A percentile compares a stretch with the other conserved stretches of the same genome.
phyloP scores from a whole-genome alignment of 2,113 vertebrate genomes.

The Dasyprocta punctata region DNA sequence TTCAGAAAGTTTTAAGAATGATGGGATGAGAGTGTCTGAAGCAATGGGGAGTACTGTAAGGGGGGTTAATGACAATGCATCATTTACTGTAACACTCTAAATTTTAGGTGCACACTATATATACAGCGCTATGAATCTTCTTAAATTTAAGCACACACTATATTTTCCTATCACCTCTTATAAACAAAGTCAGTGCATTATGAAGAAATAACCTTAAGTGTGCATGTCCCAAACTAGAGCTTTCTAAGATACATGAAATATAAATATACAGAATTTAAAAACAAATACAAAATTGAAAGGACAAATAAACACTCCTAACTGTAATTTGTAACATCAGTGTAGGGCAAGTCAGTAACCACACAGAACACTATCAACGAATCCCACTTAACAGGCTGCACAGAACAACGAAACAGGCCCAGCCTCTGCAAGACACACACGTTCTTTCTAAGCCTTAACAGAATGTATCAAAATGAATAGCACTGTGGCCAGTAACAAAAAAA shows the following conservation, averaged over 20 bases:
- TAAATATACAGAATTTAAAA: not conserved
- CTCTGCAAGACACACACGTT: too few species aligned
- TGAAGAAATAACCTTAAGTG: not conserved
- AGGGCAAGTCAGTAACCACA: not conserved
- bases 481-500: not conserved
- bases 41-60: not conserved
- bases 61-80: too few species aligned
- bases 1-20: not conserved
- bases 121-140: too few species aligned
- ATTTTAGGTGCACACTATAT: too few species aligned
- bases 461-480: not conserved
- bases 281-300: not conserved
- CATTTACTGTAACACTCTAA: too few species aligned
- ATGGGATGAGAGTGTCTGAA: not conserved
- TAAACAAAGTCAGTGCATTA: too few species aligned
- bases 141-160: too few species aligned
- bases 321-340: not conserved
- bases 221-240: not conserved
- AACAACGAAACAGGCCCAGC: not conserved
- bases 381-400: not conserved
- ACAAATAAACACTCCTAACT: not conserved
- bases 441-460: not conserved
- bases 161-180: too few species aligned
- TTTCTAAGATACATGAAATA: not conserved
- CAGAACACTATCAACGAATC: not conserved